Conservation (phyloP, 2,888 invertebrate species). For the Chymomyza caudatula region DNA sequence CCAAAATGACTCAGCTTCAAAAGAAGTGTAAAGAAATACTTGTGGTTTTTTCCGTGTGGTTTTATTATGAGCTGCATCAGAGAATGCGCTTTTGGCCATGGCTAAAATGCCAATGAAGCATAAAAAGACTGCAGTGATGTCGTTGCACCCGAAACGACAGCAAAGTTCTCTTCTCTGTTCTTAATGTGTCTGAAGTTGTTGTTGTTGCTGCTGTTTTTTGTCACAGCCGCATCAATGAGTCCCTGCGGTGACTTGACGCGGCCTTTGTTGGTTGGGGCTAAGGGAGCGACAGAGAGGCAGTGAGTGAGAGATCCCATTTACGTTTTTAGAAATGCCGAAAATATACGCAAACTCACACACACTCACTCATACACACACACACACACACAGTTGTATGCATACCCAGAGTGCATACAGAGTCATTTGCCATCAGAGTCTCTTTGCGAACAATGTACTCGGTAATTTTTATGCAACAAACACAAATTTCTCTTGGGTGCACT, state of each 20-base stretch:
- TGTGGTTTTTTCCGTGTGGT: neutral
- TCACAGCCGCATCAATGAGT: slow-evolving; percentile 62
- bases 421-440: too few relatives aligned
- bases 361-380: slow-evolving; percentile 29
- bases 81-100: slow-evolving; percentile 2
- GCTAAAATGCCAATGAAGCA: slow-evolving; percentile 5
- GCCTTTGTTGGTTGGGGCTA: neutral
- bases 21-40: neutral
- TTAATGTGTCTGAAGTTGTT: neutral
- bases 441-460: too few relatives aligned
- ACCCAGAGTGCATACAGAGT: neutral
- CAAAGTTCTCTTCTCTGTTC: slow-evolving; percentile 38
- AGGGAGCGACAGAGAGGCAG: slow-evolving; percentile 11
- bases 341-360: slow-evolving; percentile 33
- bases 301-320: slow-evolving; percentile 19
- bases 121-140: slow-evolving; percentile 47
- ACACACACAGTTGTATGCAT: slow-evolving; percentile 9
- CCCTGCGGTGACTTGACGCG: slow-evolving; percentile 48
- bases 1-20: neutral
- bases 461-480: slow-evolving; percentile 69
- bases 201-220: slow-evolving; percentile 26
- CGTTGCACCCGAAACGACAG: slow-evolving; percentile 43
- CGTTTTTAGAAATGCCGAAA: slow-evolving; percentile 64
- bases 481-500: slow-evolving; percentile 67
- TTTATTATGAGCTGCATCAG: neutral